Percentiles rank a stretch among this genome's conserved stretches.
Conservation (phyloP, 2,888 invertebrate species). For the Hydrotaea cyrtoneurina region DNA sequence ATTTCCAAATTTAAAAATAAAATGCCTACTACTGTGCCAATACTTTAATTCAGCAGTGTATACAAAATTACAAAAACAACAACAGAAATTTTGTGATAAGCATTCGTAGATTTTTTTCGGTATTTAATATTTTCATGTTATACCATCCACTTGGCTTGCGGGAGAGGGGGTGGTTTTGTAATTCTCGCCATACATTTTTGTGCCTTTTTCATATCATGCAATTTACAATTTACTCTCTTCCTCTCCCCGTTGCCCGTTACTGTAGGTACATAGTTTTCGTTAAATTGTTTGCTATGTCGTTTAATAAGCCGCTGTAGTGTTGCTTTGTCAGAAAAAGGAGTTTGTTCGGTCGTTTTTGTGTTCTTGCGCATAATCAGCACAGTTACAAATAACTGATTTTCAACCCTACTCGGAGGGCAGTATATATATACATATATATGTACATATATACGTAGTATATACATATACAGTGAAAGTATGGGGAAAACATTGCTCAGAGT, state of each 20-base stretch:
- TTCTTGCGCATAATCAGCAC: constrained; percentile 61
- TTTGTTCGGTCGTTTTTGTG: background rate
- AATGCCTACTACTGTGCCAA: too few species aligned
- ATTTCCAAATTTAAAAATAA: too few species aligned
- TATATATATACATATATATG: constrained; percentile 12
- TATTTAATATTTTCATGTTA: constrained; percentile 8
- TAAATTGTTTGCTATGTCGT: background rate
- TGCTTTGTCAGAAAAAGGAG: background rate
- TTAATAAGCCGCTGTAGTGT: too few species aligned
- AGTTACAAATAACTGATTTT: constrained; percentile 9
- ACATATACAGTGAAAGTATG: background rate
- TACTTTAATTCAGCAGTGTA: too few species aligned
- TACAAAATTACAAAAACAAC: background rate
- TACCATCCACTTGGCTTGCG: constrained; percentile 34
- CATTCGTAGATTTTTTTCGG: constrained; percentile 17
- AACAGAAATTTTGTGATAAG: constrained; percentile 45
- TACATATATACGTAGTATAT: background rate
- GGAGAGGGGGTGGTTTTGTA: constrained; percentile 64
- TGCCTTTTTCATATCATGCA: constrained; percentile 1
- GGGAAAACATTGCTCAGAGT: background rate
- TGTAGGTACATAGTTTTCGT: constrained; percentile 26
- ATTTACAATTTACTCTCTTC: constrained; percentile 39
- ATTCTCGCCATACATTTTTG: background rate
- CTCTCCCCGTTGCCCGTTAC: constrained; percentile 22
- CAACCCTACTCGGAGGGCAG: background rate